Conservation (phyloP, 2,797 vertebrate genomes). For the Eleutherodactylus coqui region DNA sequence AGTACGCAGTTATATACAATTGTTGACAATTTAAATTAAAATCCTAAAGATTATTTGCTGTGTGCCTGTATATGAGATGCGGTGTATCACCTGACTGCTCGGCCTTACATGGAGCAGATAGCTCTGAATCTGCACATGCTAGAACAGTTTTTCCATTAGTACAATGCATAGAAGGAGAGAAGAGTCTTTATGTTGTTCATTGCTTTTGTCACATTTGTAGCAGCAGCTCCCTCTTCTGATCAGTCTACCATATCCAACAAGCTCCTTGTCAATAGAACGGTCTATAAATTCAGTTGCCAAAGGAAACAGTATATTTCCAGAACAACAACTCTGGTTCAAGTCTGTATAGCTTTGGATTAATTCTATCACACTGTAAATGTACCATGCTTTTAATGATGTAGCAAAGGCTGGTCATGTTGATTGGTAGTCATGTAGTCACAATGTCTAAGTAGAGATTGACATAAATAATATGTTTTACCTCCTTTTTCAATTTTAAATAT, state of each 20-base stretch:
- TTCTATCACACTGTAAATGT: background rate
- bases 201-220: slow-evolving; percentile 18
- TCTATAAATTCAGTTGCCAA: background rate
- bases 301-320: background rate
- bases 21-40: background rate
- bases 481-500: too few relatives aligned
- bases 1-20: background rate
- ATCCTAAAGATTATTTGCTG: background rate
- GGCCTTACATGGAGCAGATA: background rate
- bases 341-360: background rate
- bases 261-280: background rate
- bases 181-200: background rate
- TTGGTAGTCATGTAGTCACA: too few relatives aligned
- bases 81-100: background rate
- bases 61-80: background rate
- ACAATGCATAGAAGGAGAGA: background rate
- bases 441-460: too few relatives aligned
- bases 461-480: too few relatives aligned
- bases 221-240: slow-evolving; percentile 23
- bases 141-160: background rate
- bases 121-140: background rate
- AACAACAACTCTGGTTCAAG: background rate
- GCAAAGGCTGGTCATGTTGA: too few relatives aligned
- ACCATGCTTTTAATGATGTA: background rate
- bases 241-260: background rate